Evolutionary conservation across 1,140 invertebrate genomes (phyloP).

Genomic region (Teleogryllus occipitalis): DNA sequence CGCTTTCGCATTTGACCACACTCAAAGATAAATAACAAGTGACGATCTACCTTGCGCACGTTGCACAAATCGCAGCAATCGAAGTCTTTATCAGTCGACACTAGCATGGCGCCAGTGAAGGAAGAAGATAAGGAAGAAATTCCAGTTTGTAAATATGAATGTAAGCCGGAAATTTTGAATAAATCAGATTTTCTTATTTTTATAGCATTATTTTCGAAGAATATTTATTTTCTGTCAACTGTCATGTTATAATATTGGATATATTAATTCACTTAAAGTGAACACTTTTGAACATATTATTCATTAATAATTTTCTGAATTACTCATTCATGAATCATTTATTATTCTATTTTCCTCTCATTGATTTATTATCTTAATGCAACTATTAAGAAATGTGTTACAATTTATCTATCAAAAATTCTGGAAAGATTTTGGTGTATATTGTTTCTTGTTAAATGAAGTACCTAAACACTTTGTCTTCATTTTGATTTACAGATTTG

Average conservation of each 20-base stretch:
- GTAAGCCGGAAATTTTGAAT: slow-evolving; percentile 39
- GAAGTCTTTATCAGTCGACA: no score
- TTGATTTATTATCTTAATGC: neutral
- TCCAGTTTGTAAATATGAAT: slow-evolving; percentile 58
- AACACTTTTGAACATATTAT: neutral
- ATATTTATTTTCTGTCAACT: neutral
- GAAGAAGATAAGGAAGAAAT: slow-evolving; percentile 27
- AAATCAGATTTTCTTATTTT: no score
- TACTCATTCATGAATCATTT: neutral
- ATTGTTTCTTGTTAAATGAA: slow-evolving; percentile 23
- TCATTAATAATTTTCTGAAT: slow-evolving; percentile 8
- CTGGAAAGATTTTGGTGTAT: neutral
- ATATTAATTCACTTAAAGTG: neutral
- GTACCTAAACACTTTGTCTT: slow-evolving; percentile 19
- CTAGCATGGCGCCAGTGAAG: neutral
- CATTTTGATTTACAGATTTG: slow-evolving; percentile 64
- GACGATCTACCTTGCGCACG: no score
- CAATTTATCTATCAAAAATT: neutral
- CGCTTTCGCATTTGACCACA: no score
- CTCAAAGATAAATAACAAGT: no score
- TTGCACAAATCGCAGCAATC: no score
- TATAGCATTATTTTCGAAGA: no score
- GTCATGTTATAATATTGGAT: neutral
- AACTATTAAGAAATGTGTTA: neutral
- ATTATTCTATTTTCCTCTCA: neutral